These are phyloP conservation scores for Labrus mixtus DNA, from an alignment of 2,113 vertebrate species.

Conservation along the genomic window DNA sequence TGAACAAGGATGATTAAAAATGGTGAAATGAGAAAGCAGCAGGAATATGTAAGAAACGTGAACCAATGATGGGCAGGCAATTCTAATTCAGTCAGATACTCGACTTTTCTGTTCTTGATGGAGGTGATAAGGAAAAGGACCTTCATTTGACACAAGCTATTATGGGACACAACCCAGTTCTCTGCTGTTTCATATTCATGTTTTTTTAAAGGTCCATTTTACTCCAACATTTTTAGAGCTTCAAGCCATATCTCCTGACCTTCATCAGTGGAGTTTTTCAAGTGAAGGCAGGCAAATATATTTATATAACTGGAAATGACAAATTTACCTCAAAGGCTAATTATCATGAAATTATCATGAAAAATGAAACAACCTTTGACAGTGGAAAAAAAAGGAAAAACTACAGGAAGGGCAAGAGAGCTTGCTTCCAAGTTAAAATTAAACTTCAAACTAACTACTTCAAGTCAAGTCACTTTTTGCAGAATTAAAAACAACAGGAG, in stretches of 20 bases:
- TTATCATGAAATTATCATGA: no score
- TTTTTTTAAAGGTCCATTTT: neutral
- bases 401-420: no score
- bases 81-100: no score
- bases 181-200: slow-evolving; percentile 3
- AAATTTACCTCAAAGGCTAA: neutral
- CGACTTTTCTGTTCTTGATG: neutral
- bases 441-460: no score
- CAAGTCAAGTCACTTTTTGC: no score
- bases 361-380: no score
- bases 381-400: no score
- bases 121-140: neutral
- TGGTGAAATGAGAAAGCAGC: neutral
- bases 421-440: no score
- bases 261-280: neutral
- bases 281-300: neutral
- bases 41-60: neutral
- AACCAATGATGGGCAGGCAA: neutral
- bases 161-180: neutral
- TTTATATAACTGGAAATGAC: neutral
- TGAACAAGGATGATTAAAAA: neutral
- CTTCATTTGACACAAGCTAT: neutral
- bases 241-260: neutral
- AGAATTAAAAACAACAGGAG: no score
- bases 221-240: neutral